These are phyloP conservation scores for Falcaria lacertinaria DNA, from an alignment of 2,888 invertebrate species.

Conservation along the genomic window DNA sequence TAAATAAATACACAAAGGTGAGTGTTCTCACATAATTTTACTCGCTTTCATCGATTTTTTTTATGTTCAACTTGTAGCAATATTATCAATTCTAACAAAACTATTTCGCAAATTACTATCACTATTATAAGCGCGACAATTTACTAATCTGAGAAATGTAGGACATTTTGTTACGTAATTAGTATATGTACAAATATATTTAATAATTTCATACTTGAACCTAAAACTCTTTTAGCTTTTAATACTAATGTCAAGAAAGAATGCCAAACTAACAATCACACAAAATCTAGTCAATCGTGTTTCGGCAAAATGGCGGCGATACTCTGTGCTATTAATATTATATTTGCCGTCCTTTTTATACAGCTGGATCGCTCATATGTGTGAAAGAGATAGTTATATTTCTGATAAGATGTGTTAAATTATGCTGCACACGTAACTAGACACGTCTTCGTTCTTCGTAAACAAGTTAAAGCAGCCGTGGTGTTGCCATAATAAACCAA, in stretches of 20 bases:
- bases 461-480: constrained; percentile 58
- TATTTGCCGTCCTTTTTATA: constrained; percentile 50
- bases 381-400: constrained; percentile 50
- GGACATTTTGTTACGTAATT: constrained; percentile 10
- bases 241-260: constrained; percentile 30
- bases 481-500: constrained; percentile 49
- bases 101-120: constrained; percentile 46
- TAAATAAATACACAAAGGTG: constrained; percentile 55
- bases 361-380: constrained; percentile 14
- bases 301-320: constrained; percentile 75
- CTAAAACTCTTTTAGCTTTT: constrained; percentile 13
- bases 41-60: constrained; percentile 12
- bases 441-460: constrained; percentile 75
- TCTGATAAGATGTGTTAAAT: constrained; percentile 55
- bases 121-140: constrained; percentile 23
- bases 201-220: constrained; percentile 7
- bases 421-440: constrained; percentile 74
- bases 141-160: constrained; percentile 16
- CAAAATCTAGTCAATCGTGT: constrained; percentile 57
- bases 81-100: constrained; percentile 21
- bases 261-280: constrained; percentile 40
- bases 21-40: constrained; percentile 32
- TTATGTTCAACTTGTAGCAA: constrained; percentile 24
- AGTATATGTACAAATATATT: constrained; percentile 11
- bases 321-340: constrained; percentile 63